A percentile compares a stretch with the other conserved stretches of the same genome.
These are phyloP conservation scores for Tetragnatha versicolor DNA, from an alignment of 1,140 invertebrate species.

Conservation along the genomic window DNA sequence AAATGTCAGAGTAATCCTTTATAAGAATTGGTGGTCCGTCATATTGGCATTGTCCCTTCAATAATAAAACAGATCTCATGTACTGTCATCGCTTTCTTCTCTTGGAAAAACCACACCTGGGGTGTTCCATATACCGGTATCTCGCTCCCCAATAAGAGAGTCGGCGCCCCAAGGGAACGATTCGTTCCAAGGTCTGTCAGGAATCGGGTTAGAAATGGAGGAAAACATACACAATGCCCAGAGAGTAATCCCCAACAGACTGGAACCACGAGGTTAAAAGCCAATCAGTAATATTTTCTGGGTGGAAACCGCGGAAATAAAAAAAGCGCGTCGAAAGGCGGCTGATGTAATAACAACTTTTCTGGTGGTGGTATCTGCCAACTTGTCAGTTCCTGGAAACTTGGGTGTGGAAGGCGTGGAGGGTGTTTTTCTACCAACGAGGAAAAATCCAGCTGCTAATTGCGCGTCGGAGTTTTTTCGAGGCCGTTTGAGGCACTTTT, in stretches of 20 bases:
- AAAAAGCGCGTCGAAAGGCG: not conserved
- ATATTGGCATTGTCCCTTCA: too few species aligned
- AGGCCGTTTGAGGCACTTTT: too few species aligned
- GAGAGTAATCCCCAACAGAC: slow-evolving; percentile 19
- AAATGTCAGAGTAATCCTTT: too few species aligned
- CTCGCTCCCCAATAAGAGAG: not conserved
- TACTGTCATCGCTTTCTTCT: not conserved
- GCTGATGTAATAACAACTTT: not conserved
- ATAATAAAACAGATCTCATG: not conserved
- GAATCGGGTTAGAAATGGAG: slow-evolving; percentile 25
- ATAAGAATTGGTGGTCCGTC: too few species aligned
- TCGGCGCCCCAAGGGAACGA: slow-evolving; percentile 23
- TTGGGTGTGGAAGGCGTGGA: too few species aligned
- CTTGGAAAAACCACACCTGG: too few species aligned
- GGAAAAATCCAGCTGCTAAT: too few species aligned
- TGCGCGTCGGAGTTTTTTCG: too few species aligned
- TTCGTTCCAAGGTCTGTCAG: slow-evolving; percentile 43
- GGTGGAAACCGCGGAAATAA: not conserved
- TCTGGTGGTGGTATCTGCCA: too few species aligned
- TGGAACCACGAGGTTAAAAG: slow-evolving; percentile 19
- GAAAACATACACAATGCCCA: not conserved
- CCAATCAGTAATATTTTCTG: not conserved
- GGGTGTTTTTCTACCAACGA: too few species aligned
- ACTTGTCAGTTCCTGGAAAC: too few species aligned
- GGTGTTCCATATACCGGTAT: slow-evolving; percentile 30